A percentile compares a stretch with the other conserved stretches of the same genome.
Conservation (phyloP, 2,888 invertebrate genomes). For the Leptinotarsa haldemani region DNA sequence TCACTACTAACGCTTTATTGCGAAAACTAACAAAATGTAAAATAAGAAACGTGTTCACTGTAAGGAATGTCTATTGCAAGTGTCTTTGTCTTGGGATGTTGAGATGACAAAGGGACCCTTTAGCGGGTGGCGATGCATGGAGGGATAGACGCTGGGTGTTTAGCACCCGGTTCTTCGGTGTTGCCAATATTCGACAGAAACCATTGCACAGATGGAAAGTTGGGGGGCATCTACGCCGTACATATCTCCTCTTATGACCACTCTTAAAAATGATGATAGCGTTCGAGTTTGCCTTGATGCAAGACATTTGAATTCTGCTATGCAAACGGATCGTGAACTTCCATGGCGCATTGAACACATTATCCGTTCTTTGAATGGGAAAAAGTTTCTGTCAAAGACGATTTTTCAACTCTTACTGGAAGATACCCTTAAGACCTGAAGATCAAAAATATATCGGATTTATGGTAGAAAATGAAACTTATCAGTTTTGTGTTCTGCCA, state of each 20-base stretch:
- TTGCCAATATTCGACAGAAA: too few species aligned
- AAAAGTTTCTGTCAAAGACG: neutral
- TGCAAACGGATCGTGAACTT: neutral
- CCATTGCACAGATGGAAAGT: neutral
- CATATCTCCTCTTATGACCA: neutral
- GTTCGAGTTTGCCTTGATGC: neutral
- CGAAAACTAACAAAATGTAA: too few species aligned
- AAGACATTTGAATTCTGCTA: neutral
- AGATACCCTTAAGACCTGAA: neutral
- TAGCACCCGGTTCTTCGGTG: too few species aligned
- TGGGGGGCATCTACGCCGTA: neutral
- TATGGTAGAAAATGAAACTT: neutral
- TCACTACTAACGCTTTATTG: too few species aligned
- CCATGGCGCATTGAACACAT: neutral
- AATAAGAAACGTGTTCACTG: too few species aligned
- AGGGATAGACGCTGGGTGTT: too few species aligned
- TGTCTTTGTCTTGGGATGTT: too few species aligned
- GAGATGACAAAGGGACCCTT: too few species aligned
- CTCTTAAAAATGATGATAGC: neutral
- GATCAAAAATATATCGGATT: neutral
- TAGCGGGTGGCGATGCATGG: too few species aligned
- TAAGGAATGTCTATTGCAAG: too few species aligned
- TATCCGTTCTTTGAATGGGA: neutral
- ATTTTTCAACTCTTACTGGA: neutral
- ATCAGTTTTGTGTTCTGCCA: neutral